phyloP scores from a whole-genome alignment of 2,113 vertebrate species.

The Oncorhynchus nerka region DNA sequence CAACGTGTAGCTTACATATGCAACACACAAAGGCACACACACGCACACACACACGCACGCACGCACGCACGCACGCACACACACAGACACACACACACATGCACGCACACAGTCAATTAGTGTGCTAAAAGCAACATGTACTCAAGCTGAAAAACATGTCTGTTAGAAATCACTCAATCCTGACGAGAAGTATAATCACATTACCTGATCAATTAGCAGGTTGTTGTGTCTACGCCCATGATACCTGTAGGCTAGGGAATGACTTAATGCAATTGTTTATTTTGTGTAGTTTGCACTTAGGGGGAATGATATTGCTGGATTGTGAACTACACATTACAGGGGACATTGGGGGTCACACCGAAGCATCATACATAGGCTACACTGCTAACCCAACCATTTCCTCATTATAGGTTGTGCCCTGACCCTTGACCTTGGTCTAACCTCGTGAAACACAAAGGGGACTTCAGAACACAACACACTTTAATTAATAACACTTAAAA shows the following conservation, averaged over 20 bases:
- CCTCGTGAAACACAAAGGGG: background rate
- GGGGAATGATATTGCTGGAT: constrained; percentile 31
- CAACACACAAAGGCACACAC: background rate
- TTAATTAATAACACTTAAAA: too few species aligned
- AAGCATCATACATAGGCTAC: too few species aligned
- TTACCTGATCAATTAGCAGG: constrained; percentile 69
- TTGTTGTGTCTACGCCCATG: constrained; percentile 57
- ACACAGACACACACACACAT: background rate
- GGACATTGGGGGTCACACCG: constrained; percentile 27
- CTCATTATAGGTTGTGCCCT: constrained; percentile 2
- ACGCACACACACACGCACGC: background rate
- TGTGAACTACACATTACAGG: constrained; percentile 14
- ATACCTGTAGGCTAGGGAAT: constrained; percentile 72
- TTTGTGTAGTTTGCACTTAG: constrained; percentile 25
- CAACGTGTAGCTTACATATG: background rate
- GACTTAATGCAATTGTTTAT: constrained; percentile 71
- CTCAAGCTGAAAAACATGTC: constrained; percentile 69
- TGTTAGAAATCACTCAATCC: constrained; percentile 60
- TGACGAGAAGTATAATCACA: constrained; percentile 72
- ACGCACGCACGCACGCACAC: background rate
- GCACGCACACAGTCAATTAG: constrained; percentile 49
- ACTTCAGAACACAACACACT: too few species aligned
- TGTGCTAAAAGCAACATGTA: constrained; percentile 58
- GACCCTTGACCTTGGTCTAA: background rate
- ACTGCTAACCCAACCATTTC: too few species aligned